Base-by-base conservation (phyloP, 2,888 invertebrate species). In the Agonum fuliginosum region DNA sequence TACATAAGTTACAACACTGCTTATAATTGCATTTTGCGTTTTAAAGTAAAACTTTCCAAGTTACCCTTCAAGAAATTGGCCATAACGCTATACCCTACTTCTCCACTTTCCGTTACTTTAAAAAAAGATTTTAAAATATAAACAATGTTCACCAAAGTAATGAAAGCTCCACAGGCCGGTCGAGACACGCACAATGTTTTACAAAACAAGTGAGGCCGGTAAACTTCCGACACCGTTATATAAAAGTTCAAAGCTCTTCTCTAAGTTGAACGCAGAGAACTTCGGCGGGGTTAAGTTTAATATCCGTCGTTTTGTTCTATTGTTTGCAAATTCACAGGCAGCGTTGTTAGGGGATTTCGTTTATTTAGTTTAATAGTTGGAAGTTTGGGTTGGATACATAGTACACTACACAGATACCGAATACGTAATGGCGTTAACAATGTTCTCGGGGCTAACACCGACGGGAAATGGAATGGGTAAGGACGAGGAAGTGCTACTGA, bases 311-410 rank as follows among this genome's bases (percentile, higher is more conserved):
- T 73, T 73, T 73, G 73, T 73, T 73, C 73, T 58, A 58, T 74
- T 74, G 74, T 74, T 74, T 74, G 71, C 48, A 71, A 70, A 70
- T 70, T 58, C 43, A 19, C 74, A 58, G 58, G 12, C 58, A 24
- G 20, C 62, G 27, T 43, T 24, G 74, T 62, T 46, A 48, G 19
- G 27, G 58, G 74, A 74, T 65, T 65, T 65, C 43, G 62, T 74
- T 62, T 74, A 74, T 74, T 74, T 74, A 62, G 74, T 62, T 74
- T 74, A 74, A 62, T 74, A 74, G 65, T 74, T 74, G n/a, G 65
- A 48, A 74, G 62, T 74, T 74, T 74, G 12, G 73, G 14, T 74
- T 74, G 12, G 73, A 22, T 73, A 54, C 54, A 54, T 54, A 54
- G 20, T 22, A 37, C 54, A 54, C 48, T 22, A 37, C 54, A 70